phyloP scores from a whole-genome alignment of 2,888 invertebrate species.

The Kryphioiulus occultus region DNA sequence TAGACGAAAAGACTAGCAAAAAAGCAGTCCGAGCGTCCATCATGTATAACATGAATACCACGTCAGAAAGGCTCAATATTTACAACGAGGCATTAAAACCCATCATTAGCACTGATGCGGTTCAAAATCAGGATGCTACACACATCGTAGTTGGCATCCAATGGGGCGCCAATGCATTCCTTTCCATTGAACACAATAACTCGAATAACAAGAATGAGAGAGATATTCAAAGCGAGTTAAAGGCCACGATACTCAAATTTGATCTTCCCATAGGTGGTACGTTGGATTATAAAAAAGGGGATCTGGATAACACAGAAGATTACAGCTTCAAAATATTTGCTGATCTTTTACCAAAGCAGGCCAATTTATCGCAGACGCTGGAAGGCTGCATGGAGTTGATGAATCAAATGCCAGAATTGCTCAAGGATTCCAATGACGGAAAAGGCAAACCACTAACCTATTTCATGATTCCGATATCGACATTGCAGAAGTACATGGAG shows the following conservation, averaged over 20 bases:
- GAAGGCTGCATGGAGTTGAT: background rate
- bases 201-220: background rate
- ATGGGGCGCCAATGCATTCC: background rate
- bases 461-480: background rate
- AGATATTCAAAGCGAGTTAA: background rate
- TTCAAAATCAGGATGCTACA: background rate
- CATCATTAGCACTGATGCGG: background rate
- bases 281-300: background rate
- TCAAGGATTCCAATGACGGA: background rate
- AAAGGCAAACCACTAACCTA: background rate
- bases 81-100: background rate
- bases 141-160: background rate
- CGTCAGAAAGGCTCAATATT: background rate
- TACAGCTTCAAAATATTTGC: background rate
- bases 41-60: background rate
- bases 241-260: background rate
- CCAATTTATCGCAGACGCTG: background rate
- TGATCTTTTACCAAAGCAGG: background rate
- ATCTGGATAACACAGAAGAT: background rate
- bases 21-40: background rate
- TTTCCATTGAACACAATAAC: background rate
- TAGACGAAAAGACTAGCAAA: background rate
- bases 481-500: background rate
- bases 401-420: background rate
- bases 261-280: background rate